Conservation (phyloP, 2,797 vertebrate species). For the Pygocentrus nattereri region DNA sequence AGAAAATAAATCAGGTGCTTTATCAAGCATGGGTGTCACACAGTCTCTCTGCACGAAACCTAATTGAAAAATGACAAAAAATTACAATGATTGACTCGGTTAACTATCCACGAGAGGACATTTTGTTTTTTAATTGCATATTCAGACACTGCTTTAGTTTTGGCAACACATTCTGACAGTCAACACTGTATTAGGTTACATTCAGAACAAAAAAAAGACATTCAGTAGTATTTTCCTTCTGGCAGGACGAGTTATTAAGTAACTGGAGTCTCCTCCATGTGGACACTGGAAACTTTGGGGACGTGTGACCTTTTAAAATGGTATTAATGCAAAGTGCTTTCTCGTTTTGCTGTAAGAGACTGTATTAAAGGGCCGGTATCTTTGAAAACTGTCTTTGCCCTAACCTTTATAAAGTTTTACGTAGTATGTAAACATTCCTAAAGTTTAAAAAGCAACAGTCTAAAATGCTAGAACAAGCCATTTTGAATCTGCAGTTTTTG, state of each 20-base stretch:
- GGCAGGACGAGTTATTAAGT: not conserved
- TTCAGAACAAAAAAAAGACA: conserved; percentile 52
- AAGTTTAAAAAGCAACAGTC: too few relatives aligned
- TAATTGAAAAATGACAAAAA: conserved; percentile 55
- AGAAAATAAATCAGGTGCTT: too few relatives aligned
- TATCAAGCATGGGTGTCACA: not conserved
- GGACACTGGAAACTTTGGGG: not conserved
- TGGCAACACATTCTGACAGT: conserved; percentile 73
- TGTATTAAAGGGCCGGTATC: not conserved
- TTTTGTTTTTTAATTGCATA: conserved; percentile 59
- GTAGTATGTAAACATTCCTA: too few relatives aligned
- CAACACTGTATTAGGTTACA: conserved; percentile 69
- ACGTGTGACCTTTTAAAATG: too few relatives aligned
- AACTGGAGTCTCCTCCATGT: not conserved
- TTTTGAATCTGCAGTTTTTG: too few relatives aligned
- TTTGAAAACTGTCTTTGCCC: too few relatives aligned
- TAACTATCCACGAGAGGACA: conserved; percentile 41
- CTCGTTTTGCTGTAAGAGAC: too few relatives aligned
- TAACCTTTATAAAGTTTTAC: too few relatives aligned
- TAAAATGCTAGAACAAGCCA: too few relatives aligned
- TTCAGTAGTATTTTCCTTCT: conserved; percentile 32
- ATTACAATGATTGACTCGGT: conserved; percentile 21
- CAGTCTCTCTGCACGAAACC: conserved; percentile 75
- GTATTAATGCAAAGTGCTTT: too few relatives aligned
- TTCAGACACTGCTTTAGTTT: too few relatives aligned